A percentile compares a stretch with the other conserved stretches of the same genome.
Evolutionary conservation across 2,888 invertebrate genomes (phyloP).

Genomic region (Mesochorus sp.): DNA sequence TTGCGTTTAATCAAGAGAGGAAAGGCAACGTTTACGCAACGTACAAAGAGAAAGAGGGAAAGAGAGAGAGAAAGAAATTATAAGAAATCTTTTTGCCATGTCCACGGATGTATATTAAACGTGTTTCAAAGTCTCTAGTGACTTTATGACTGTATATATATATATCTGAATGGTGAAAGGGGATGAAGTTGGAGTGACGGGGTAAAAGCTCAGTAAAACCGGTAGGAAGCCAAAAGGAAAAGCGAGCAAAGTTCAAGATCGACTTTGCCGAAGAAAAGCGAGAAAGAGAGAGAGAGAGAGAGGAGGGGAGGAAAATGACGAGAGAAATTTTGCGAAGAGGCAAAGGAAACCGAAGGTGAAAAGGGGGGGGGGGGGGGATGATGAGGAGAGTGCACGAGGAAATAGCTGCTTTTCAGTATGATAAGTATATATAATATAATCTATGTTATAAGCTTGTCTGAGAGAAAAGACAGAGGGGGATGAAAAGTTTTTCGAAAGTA

Average conservation of each 20-base stretch:
- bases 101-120: constrained; percentile 24
- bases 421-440: not conserved
- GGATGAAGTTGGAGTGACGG: constrained; percentile 41
- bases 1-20: constrained; percentile 9
- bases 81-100: constrained; percentile 39
- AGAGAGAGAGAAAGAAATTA: not conserved
- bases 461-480: constrained; percentile 9
- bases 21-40: not conserved
- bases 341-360: not conserved
- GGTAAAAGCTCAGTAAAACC: constrained; percentile 36
- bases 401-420: not conserved
- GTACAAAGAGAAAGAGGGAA: not conserved
- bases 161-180: not conserved
- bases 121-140: constrained; percentile 31
- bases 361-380: not conserved
- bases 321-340: constrained; percentile 2
- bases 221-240: constrained; percentile 23
- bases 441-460: constrained; percentile 1
- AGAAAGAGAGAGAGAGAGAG: not conserved
- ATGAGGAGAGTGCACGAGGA: not conserved
- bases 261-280: constrained; percentile 39
- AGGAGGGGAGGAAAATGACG: not conserved
- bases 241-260: constrained; percentile 42
- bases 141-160: no score
- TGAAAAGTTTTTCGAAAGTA: constrained; percentile 35